Evolutionary conservation across 1,140 invertebrate species (phyloP).

Genomic region (Marisa cornuarietis): DNA sequence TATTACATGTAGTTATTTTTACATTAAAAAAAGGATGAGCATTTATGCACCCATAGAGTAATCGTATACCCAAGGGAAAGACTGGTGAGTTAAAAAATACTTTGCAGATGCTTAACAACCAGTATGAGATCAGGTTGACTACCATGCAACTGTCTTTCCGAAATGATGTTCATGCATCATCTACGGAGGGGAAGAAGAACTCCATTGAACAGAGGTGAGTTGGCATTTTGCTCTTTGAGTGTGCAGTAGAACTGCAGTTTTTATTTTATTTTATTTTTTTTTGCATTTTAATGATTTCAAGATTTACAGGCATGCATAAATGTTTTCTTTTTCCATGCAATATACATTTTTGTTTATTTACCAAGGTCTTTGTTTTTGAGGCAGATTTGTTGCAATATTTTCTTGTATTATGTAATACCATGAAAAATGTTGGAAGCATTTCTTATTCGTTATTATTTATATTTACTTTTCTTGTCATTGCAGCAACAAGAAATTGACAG

Average conservation of each 20-base stretch:
- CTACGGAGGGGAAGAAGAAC: not conserved
- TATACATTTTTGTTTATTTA: not conserved
- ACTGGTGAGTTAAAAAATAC: too few relatives aligned
- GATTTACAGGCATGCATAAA: not conserved
- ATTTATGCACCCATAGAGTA: too few relatives aligned
- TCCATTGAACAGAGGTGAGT: not conserved
- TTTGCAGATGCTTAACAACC: slow-evolving; percentile 18
- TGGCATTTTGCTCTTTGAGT: not conserved
- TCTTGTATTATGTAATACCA: not conserved
- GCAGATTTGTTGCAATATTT: too few relatives aligned
- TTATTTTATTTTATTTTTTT: not conserved
- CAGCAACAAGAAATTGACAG: not conserved
- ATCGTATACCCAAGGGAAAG: too few relatives aligned
- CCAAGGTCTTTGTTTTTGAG: too few relatives aligned
- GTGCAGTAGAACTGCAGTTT: not conserved
- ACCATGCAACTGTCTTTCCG: not conserved
- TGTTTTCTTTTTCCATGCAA: not conserved
- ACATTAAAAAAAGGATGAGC: too few relatives aligned
- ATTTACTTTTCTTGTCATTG: not conserved
- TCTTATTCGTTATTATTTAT: too few relatives aligned
- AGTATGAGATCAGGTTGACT: slow-evolving; percentile 18
- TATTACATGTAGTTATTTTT: too few relatives aligned
- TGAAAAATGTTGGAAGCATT: too few relatives aligned
- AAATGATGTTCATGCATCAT: not conserved
- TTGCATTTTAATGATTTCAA: not conserved